Conservation (phyloP, 2,113 vertebrate species). For the Grammomys surdaster region DNA sequence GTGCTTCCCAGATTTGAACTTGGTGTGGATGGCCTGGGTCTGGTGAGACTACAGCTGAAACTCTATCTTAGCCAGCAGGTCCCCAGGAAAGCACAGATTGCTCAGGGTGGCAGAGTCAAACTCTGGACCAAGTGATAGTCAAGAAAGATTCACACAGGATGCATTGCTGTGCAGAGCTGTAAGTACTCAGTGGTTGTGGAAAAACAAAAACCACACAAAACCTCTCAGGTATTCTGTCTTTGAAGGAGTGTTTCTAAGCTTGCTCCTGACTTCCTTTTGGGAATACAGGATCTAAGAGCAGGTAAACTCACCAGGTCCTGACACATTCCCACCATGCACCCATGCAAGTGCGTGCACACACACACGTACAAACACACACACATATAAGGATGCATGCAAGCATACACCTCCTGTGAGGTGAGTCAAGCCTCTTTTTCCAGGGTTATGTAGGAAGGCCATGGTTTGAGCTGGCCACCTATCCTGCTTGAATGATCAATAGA, state of each 20-base stretch:
- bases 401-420: neutral
- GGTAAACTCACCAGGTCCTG: neutral
- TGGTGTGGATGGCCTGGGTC: neutral
- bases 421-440: neutral
- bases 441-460: neutral
- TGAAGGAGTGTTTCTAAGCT: neutral
- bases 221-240: neutral
- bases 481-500: neutral
- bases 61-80: neutral
- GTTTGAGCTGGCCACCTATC: neutral
- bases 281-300: neutral
- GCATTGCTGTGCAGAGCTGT: neutral
- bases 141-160: conserved; percentile 3
- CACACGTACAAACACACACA: neutral
- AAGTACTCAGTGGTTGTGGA: neutral
- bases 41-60: neutral
- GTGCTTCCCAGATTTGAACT: neutral
- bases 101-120: neutral
- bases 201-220: neutral
- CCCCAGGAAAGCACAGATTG: neutral
- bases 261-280: conserved; percentile 4
- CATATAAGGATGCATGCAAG: too few relatives aligned
- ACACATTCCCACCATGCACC: neutral
- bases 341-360: too few relatives aligned
- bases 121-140: neutral